A percentile compares a stretch with the other conserved stretches of the same genome.
Evolutionary conservation across 2,113 vertebrate species (phyloP).

Genomic region (Chaetorhynchus papuensis): DNA sequence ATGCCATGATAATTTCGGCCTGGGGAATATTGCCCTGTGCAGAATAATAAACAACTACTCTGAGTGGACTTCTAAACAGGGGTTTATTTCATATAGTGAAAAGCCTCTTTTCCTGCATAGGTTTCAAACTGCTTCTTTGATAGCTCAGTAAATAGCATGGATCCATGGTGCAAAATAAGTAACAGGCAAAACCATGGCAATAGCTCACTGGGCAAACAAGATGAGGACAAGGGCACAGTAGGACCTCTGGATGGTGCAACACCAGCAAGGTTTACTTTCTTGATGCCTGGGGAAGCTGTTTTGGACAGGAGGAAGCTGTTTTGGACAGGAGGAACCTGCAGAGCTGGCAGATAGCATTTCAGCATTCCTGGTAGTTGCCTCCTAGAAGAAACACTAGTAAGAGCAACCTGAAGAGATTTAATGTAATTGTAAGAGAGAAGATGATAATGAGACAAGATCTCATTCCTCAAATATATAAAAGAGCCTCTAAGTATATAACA

Average conservation of each 20-base stretch:
- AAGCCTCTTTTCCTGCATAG: background rate
- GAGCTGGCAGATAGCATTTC: background rate
- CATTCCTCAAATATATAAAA: background rate
- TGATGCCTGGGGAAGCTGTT: background rate
- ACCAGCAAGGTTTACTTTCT: background rate
- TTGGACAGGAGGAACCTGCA: background rate
- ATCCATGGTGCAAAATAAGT: background rate
- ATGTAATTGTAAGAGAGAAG: background rate
- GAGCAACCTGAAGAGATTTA: background rate
- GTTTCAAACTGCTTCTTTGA: background rate
- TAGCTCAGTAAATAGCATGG: background rate
- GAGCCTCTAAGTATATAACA: background rate
- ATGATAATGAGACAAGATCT: background rate
- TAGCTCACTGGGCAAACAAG: background rate
- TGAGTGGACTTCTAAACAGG: background rate
- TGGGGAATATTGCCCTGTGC: background rate
- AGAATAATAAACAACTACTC: background rate
- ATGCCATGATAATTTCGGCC: background rate
- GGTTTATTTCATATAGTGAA: background rate
- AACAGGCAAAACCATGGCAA: background rate
- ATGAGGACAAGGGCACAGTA: background rate
- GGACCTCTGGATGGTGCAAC: background rate
- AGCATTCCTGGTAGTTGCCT: background rate
- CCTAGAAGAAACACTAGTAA: background rate
- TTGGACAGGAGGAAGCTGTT: background rate